These are phyloP conservation scores for Arenaria interpres DNA, from an alignment of 2,113 vertebrate species.

Conservation along the genomic window DNA sequence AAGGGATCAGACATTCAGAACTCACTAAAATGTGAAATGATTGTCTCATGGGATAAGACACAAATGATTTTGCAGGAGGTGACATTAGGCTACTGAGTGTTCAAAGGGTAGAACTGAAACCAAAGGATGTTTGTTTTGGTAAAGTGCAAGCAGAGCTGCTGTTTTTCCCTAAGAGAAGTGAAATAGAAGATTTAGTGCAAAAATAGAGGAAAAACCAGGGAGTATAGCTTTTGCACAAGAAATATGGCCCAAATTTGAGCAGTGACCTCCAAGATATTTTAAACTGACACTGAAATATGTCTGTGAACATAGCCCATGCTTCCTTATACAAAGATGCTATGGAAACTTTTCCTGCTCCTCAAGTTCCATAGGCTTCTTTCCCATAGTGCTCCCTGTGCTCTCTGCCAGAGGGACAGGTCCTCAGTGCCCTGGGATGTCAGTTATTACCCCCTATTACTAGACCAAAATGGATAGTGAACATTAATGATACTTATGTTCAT, in stretches of 20 bases:
- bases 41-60: background rate
- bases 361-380: background rate
- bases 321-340: background rate
- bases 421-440: background rate
- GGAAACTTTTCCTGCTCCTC: background rate
- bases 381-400: background rate
- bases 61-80: background rate
- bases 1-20: background rate
- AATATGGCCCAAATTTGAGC: background rate
- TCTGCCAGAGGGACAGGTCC: background rate
- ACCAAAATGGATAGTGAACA: background rate
- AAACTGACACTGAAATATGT: background rate
- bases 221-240: background rate
- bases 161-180: background rate
- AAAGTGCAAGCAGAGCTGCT: background rate
- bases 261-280: background rate
- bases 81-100: background rate
- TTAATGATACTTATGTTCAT: background rate
- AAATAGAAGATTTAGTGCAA: background rate
- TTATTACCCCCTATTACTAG: background rate
- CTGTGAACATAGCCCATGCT: background rate
- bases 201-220: background rate
- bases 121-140: background rate
- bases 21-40: background rate
- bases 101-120: background rate